Percentiles rank a stretch among this genome's conserved stretches.
These are phyloP conservation scores for Eristalis pertinax DNA, from an alignment of 2,888 invertebrate genomes.

Conservation along the genomic window DNA sequence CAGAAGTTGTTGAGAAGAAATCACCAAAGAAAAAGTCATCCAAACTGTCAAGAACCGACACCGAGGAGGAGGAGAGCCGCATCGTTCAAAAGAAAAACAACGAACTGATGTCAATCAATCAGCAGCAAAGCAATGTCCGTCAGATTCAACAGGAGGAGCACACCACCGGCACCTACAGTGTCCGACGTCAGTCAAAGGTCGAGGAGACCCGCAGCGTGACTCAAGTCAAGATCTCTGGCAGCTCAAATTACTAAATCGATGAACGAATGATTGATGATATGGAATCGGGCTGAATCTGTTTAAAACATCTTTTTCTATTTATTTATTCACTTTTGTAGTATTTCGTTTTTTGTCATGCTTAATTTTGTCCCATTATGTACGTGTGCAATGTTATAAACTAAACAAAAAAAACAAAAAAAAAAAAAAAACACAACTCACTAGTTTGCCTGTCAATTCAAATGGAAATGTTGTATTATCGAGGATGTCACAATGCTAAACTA, in stretches of 20 bases:
- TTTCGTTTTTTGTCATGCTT: constrained; percentile 14
- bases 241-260: constrained; percentile 21
- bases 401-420: constrained; percentile 3
- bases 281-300: neutral
- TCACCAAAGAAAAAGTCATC: constrained; percentile 61
- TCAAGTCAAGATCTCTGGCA: constrained; percentile 57
- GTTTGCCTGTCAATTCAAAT: constrained; percentile 17
- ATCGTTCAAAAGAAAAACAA: constrained; percentile 60
- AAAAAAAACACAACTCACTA: neutral
- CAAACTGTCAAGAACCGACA: constrained; percentile 58
- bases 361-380: constrained; percentile 1
- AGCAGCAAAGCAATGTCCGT: constrained; percentile 58
- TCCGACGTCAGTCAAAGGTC: constrained; percentile 61
- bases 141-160: constrained; percentile 56
- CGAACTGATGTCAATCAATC: constrained; percentile 49
- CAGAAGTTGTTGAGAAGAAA: constrained; percentile 63
- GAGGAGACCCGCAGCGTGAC: constrained; percentile 61
- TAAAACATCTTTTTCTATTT: constrained; percentile 3
- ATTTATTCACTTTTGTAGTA: constrained; percentile 19
- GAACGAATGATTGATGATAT: neutral
- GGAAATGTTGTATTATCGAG: constrained; percentile 45
- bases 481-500: constrained; percentile 43
- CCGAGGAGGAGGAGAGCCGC: constrained; percentile 55
- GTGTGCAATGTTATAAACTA: neutral
- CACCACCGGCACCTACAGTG: constrained; percentile 46